These are phyloP conservation scores for Polyommatus icarus DNA, from an alignment of 2,888 invertebrate species.

Conservation along the genomic window DNA sequence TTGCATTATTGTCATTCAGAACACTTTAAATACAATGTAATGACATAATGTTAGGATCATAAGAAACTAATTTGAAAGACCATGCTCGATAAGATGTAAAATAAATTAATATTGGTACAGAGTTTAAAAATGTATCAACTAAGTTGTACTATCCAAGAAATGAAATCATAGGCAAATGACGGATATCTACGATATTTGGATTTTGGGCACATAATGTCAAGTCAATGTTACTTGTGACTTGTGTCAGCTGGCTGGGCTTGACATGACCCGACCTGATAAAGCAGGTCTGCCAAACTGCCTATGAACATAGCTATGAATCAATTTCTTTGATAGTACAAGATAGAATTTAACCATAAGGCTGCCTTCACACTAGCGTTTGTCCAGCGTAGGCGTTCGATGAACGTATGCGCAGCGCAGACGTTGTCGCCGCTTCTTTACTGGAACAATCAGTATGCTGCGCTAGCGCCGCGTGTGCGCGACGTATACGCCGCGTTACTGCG, in stretches of 20 bases:
- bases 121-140: background rate
- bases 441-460: no score
- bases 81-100: background rate
- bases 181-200: background rate
- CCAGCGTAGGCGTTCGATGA: no score
- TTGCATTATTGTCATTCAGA: background rate
- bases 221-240: background rate
- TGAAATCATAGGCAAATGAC: background rate
- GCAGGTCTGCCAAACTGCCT: no score
- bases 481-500: no score
- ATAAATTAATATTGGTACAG: background rate
- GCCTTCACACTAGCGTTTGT: no score
- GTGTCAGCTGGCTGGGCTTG: background rate
- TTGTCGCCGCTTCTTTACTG: no score
- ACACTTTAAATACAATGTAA: background rate
- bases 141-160: background rate
- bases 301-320: no score
- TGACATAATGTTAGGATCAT: background rate
- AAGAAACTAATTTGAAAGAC: background rate
- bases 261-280: background rate
- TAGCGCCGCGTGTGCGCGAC: no score
- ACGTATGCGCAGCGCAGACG: no score
- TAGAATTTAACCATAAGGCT: no score
- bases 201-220: background rate
- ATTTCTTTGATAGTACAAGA: no score